These are phyloP conservation scores for Micromussa lordhowensis DNA, from an alignment of 92 coral and sea anemone species.

Conservation along the genomic window DNA sequence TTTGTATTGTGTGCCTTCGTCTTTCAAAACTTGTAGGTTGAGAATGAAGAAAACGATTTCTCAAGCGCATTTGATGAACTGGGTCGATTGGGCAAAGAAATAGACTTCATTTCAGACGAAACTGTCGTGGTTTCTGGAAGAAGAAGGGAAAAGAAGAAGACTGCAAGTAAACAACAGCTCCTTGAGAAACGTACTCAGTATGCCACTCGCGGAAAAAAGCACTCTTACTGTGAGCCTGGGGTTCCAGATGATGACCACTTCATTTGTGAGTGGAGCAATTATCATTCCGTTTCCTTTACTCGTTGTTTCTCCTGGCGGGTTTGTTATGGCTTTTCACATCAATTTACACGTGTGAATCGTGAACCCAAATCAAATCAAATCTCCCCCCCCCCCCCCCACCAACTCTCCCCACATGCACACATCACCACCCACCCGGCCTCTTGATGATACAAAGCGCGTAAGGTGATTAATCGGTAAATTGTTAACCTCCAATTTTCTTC, in stretches of 20 bases:
- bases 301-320: too few species aligned
- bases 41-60: constrained; percentile 1
- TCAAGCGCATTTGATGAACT: constrained; percentile 64
- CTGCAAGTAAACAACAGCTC: not conserved
- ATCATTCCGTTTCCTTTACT: too few species aligned
- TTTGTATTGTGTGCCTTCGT: not conserved
- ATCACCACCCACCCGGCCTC: too few species aligned
- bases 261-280: constrained; percentile 63
- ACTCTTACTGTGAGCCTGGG: constrained; percentile 81
- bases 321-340: too few species aligned
- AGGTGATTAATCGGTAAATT: too few species aligned
- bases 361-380: too few species aligned
- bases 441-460: too few species aligned
- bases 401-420: too few species aligned
- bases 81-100: constrained; percentile 41
- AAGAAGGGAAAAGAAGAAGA: constrained; percentile 3
- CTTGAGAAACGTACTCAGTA: constrained; percentile 48
- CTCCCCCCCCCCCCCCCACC: too few species aligned
- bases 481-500: not conserved
- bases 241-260: constrained; percentile 93
- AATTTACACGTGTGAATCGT: too few species aligned
- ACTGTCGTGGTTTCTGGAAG: not conserved
- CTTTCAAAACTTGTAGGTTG: not conserved
- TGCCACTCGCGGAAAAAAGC: constrained; percentile 54
- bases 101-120: not conserved